Base-by-base conservation (phyloP, 2,888 invertebrate species). In the Athalia cordata region DNA sequence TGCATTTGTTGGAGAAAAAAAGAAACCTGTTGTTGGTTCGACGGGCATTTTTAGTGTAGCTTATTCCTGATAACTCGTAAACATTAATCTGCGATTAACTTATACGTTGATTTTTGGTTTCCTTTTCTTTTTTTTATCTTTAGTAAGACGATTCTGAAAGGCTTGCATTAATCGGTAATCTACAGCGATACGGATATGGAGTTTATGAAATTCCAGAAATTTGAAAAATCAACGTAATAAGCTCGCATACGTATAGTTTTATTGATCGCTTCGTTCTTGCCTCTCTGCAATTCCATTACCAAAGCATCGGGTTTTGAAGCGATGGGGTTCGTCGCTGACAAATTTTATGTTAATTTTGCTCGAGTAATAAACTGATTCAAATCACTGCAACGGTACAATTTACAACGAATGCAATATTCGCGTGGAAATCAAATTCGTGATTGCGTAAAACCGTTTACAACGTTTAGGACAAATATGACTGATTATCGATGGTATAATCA, bases 321-420 rank as follows among this genome's bases (percentile, higher is more conserved):
- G 29, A 49, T 66, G 7, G 49, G 49, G 13, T 66, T 66, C 47
- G 13, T 68, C 68, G 9, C 5, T 55, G 9, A 11, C 29, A 43
- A 68, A 68, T 52, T 68, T 6, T 13, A 55, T 29, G n/a, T 29
- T 68, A 55, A 68, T 55, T 55, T 68, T 13, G 29, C 55, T 68
- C 68, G 43, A n/a, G 29, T 68, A 43, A 47, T 55, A 55, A 64
- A 68, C 9, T 47, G 55, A 68, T 43, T 68, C 43, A 0, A 13
- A 55, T 43, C 7, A 68, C 52, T 29, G 52, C 43, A 67, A 47
- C 29, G 5, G 43, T 59, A 59, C 7, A 4, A 8, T 3, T 15
- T 62, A 62, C 15, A 5, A 5, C 62, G 4, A 2, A 29, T 64
- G 43, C 45, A 45, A 9, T 64, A 64, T 64, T 45, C 43, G 29